Evolutionary conservation across 2,888 invertebrate genomes (phyloP).

Genomic region (Synergus laeviventris): DNA sequence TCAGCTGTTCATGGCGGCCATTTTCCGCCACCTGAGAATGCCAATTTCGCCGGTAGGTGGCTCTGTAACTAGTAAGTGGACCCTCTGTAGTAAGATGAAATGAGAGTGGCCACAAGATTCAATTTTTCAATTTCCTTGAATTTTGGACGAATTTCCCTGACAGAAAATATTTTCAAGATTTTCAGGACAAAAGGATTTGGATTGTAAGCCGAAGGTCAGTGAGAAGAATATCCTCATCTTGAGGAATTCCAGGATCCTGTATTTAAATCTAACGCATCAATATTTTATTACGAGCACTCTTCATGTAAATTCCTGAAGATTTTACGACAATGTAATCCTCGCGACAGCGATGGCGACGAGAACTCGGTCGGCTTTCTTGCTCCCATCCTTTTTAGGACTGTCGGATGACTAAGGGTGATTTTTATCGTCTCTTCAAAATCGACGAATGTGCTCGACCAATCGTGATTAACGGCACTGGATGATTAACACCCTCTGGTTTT

Average conservation of each 20-base stretch:
- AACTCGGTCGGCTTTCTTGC: conserved; percentile 40
- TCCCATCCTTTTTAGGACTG: conserved; percentile 44
- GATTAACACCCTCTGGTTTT: conserved; percentile 11
- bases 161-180: not conserved
- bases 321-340: conserved; percentile 74
- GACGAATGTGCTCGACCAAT: conserved; percentile 41
- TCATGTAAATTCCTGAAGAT: conserved; percentile 72
- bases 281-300: conserved; percentile 70
- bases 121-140: not conserved
- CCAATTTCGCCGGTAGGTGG: not conserved
- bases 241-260: conserved; percentile 41
- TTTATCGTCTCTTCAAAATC: conserved; percentile 42
- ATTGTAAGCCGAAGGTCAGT: conserved; percentile 42
- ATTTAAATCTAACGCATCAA: conserved; percentile 67
- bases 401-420: conserved; percentile 39
- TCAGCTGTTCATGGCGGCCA: not conserved
- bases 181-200: conserved; percentile 21
- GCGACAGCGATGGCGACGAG: conserved; percentile 54
- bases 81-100: too few relatives aligned
- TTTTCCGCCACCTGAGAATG: not conserved
- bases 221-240: conserved; percentile 31
- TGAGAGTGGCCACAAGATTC: too few relatives aligned
- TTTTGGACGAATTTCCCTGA: not conserved
- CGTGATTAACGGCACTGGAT: conserved; percentile 40
- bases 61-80: not conserved